Percentiles rank a stretch among this genome's conserved stretches.
Evolutionary conservation across 2,888 invertebrate genomes (phyloP).

Genomic region (Cantharis lateralis): DNA sequence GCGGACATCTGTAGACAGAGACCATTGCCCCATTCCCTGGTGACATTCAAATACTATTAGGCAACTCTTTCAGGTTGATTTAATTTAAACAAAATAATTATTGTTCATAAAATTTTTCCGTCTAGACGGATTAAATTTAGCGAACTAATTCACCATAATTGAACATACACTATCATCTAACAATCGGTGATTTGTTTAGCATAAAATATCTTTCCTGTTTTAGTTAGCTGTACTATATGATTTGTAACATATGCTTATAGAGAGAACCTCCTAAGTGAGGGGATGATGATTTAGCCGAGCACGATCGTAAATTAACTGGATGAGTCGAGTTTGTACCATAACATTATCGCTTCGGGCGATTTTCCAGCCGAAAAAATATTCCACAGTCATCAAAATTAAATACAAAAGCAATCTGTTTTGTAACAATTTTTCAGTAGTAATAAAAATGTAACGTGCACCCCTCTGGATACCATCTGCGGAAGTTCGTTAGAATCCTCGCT

Average conservation of each 20-base stretch:
- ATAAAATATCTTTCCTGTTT: constrained; percentile 32
- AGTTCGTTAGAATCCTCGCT: constrained; percentile 57
- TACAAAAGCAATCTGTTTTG: neutral
- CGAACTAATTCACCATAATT: neutral
- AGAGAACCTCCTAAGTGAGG: constrained; percentile 12
- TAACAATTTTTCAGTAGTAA: constrained; percentile 2
- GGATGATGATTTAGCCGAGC: constrained; percentile 4
- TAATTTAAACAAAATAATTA: neutral
- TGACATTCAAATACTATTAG: neutral
- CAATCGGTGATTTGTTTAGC: constrained; percentile 16
- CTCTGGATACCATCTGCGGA: constrained; percentile 55
- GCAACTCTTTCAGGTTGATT: neutral
- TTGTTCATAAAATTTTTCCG: neutral
- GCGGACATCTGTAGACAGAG: neutral
- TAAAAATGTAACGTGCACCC: constrained; percentile 27
- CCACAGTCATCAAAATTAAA: neutral
- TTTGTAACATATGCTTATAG: constrained; percentile 33
- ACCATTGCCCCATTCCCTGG: neutral
- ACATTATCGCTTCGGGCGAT: constrained; percentile 17
- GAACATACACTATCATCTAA: neutral
- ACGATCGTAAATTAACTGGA: constrained; percentile 11
- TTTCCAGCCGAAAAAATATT: neutral
- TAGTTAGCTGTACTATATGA: constrained; percentile 34
- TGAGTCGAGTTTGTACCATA: constrained; percentile 19
- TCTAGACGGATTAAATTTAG: neutral